Conservation (phyloP, 2,797 vertebrate genomes). For the Synaphobranchus kaupii region DNA sequence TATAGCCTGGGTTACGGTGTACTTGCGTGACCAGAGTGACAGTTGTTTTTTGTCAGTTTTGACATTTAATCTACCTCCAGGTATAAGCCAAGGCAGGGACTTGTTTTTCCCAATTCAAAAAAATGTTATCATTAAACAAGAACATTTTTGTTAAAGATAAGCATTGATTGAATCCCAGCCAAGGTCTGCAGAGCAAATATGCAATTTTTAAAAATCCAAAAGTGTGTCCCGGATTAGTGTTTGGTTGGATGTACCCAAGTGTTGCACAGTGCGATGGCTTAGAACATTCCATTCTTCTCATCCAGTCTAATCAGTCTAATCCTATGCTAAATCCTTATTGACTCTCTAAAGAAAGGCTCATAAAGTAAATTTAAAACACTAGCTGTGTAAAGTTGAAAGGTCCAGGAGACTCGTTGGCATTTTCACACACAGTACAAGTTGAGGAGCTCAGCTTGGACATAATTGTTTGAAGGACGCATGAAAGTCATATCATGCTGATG, state of each 20-base stretch:
- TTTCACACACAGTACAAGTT: background rate
- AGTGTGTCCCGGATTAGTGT: background rate
- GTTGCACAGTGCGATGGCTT: background rate
- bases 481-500: background rate
- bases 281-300: constrained; percentile 17
- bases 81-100: background rate
- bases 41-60: too few relatives aligned
- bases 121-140: background rate
- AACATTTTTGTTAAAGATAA: background rate
- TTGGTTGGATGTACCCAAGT: background rate
- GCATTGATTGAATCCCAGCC: background rate
- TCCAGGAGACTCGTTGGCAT: too few relatives aligned
- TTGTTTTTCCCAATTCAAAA: background rate
- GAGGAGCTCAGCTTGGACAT: background rate
- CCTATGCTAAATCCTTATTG: constrained; percentile 1
- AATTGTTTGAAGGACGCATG: background rate
- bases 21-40: background rate
- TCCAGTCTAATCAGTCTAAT: constrained; percentile 12
- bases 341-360: background rate
- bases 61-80: background rate
- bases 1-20: background rate
- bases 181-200: background rate
- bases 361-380: background rate
- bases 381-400: background rate
- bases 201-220: background rate